Base-by-base conservation (phyloP, 2,113 vertebrate genomes). In the Cynoglossus semilaevis region DNA sequence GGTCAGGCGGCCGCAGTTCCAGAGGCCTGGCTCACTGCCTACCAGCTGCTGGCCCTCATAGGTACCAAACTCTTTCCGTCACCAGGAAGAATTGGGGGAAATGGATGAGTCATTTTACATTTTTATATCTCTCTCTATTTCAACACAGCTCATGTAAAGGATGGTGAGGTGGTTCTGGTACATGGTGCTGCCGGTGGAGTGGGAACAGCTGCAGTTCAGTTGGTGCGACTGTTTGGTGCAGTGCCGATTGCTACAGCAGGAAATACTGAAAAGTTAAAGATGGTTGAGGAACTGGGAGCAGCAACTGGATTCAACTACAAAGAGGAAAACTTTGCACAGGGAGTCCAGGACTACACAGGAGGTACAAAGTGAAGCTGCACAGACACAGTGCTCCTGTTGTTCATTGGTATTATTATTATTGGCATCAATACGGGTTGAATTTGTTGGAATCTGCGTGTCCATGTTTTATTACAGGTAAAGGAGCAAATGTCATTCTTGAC, bases 11-110 rank as follows among this genome's bases (percentile, higher is more conserved):
- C 93, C 42, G 92, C 92, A 53, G 90, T 94, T 58, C 93, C 93
- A 0, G 93, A 94, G 77, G 90, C 90, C 74, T 94, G 94, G 93
- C 77, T 95, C 69, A 94, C 93, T 0, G 91, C 93, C 37, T 94
- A 91, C 56, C 93, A 95, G 80, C 90, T 95, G 62, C 83, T 95
- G 64, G 89, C 88, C 55, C 80, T 93, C 15, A 43, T 93, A 71
- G 94, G 93, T 95, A 29, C 22, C 22, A 29, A 29, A 29, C 22
- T 29, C 22, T 29, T 2, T 29, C 22, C 22, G 3, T 29, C 22
- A 6, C 22, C 22, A 29, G 22, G 22, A 29, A 29, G 22, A 29
- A 29, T 6, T 4, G 22, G 3, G 22, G 22, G 22, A 29, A 29
- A 29, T 29, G 3, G 22, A 29, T 29, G 22, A 29, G 6, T 29